These are phyloP conservation scores for Eurystomus gularis DNA, from an alignment of 2,113 vertebrate species.

Conservation along the genomic window DNA sequence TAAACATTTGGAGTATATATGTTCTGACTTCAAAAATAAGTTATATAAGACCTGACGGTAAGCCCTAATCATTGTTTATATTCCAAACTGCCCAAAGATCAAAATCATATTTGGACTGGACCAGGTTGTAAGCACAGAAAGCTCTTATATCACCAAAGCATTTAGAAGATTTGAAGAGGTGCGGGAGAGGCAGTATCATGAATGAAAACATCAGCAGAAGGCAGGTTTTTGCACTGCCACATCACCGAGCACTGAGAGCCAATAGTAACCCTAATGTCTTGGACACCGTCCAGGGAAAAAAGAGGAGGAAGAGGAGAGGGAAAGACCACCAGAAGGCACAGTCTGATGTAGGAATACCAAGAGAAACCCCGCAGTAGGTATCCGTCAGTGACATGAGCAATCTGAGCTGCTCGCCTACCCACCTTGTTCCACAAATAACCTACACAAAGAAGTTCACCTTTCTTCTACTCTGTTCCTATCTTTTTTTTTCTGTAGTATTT, in stretches of 20 bases:
- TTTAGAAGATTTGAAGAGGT: background rate
- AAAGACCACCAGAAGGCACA: background rate
- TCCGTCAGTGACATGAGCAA: accelerated
- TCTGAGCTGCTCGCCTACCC: background rate
- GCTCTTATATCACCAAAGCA: background rate
- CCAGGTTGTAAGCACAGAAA: background rate
- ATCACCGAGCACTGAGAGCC: background rate
- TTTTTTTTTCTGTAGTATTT: background rate
- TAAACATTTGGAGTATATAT: background rate
- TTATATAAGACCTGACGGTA: background rate
- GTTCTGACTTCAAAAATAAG: background rate
- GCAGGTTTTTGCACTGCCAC: background rate
- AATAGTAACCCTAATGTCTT: background rate
- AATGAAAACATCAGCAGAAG: background rate
- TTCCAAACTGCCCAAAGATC: background rate
- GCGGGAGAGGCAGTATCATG: background rate
- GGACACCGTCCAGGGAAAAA: background rate
- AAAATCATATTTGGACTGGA: background rate
- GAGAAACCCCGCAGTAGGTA: background rate
- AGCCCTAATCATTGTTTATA: background rate
- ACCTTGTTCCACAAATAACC: background rate
- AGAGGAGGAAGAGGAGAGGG: background rate
- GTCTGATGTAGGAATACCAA: background rate
- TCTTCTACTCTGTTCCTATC: background rate
- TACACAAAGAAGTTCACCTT: background rate